Evolutionary conservation across 2,888 invertebrate species (phyloP).

Genomic region (Drosophila subquinaria): DNA sequence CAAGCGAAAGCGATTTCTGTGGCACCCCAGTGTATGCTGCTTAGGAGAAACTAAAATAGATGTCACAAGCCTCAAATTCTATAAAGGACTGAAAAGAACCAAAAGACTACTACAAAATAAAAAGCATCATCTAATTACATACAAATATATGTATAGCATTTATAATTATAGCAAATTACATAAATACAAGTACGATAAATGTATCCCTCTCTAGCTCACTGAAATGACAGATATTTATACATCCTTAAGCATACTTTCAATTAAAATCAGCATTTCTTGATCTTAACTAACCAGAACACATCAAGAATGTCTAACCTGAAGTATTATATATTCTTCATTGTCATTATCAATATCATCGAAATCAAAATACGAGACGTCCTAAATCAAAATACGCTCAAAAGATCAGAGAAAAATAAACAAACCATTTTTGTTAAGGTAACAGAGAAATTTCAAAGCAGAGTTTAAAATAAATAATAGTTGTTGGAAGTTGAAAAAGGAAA

Average conservation of each 20-base stretch:
- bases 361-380: constrained; percentile 84
- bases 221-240: constrained; percentile 21
- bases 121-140: constrained; percentile 13
- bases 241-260: neutral
- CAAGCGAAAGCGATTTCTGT: too few species aligned
- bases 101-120: constrained; percentile 3
- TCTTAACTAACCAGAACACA: constrained; percentile 54
- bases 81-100: neutral
- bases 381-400: constrained; percentile 46
- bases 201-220: constrained; percentile 48
- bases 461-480: constrained; percentile 29
- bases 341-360: constrained; percentile 84
- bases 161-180: constrained; percentile 9
- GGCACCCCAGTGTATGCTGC: too few species aligned
- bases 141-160: neutral
- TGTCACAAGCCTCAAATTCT: neutral
- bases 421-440: constrained; percentile 6
- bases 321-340: constrained; percentile 83
- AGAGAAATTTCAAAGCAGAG: constrained; percentile 29
- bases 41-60: neutral
- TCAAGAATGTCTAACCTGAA: constrained; percentile 84
- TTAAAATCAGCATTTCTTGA: constrained; percentile 6
- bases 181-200: constrained; percentile 4
- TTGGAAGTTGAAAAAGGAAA: constrained; percentile 16
- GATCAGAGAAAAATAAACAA: constrained; percentile 29